Conservation (phyloP, 2,797 vertebrate genomes). For the Sebastes wilsoni region DNA sequence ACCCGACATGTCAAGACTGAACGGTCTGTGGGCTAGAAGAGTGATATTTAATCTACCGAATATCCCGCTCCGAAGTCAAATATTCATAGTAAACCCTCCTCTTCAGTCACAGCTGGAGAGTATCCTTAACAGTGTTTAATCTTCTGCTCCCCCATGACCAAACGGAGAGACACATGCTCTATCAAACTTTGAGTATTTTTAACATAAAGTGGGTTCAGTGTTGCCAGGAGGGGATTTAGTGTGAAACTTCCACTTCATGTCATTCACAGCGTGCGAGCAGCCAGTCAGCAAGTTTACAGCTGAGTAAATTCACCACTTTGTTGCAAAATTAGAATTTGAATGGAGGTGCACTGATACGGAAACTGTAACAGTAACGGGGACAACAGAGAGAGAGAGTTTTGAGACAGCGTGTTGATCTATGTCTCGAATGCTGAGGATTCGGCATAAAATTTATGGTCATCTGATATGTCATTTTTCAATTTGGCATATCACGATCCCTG, state of each 20-base stretch:
- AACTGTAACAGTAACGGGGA: neutral
- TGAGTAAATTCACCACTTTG: conserved; percentile 36
- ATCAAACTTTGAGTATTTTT: conserved; percentile 31
- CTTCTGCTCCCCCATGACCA: neutral
- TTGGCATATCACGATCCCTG: neutral
- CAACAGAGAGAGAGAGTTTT: neutral
- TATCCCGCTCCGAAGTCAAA: conserved; percentile 1
- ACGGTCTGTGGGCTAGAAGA: neutral
- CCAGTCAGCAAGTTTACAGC: conserved; percentile 53
- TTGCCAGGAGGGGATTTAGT: conserved; percentile 38
- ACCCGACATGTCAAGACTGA: neutral
- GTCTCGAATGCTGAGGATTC: neutral
- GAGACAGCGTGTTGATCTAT: neutral
- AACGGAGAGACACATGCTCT: conserved; percentile 26
- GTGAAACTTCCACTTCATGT: conserved; percentile 36
- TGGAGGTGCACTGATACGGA: conserved; percentile 23
- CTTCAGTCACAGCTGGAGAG: conserved; percentile 16
- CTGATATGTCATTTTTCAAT: neutral
- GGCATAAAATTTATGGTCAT: neutral
- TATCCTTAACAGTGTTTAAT: conserved; percentile 29
- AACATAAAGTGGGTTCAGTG: conserved; percentile 22
- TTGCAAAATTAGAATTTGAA: conserved; percentile 44
- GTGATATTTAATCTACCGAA: conserved; percentile 17
- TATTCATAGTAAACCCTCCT: neutral
- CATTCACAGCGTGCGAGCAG: conserved; percentile 33